Base-by-base conservation (phyloP, 2,888 invertebrate species). In the Deilephila porcellus region DNA sequence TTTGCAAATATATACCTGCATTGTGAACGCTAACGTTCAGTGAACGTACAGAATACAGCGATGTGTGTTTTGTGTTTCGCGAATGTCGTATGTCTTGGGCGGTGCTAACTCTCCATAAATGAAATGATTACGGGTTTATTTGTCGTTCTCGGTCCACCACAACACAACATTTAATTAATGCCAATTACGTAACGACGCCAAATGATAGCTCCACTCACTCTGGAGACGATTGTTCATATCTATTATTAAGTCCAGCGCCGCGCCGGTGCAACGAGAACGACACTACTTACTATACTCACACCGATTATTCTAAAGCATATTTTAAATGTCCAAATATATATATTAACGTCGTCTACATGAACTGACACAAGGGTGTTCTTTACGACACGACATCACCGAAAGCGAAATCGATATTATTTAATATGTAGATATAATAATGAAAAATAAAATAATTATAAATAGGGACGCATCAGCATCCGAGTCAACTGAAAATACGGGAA, bases 401-500 rank as follows among this genome's bases (percentile, higher is more conserved):
- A 87, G 82, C 83, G 71, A 80, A 85, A 75, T 78, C 71, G 70
- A 78, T 80, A 80, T 79, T 73, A 78, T 79, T 80, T 80, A 77
- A 74, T 77, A 82, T 77, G 74, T 73, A 76, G 79, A 81, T 80
- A 79, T 74, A 80, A 76, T 75, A 79, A 82, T 78, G 77, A 78
- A 82, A 83, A 78, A 73, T 76, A 80, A 83, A 85, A 85, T 80
- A 79, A 79, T 79, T 81, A 80, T 80, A 80, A 75, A 77, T 77
- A 81, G 79, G 78, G 86, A 85, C 88, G 87, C 83, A 75, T 77
- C 45, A 75, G 80, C 86, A 85, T 83, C 83, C 78, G 76, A 79
- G 76, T 80, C 79, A 87, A 91, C 85, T 83, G 86, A 90, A 88
- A 87, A 81, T 88, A 91, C 86, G 90, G 93, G 92, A 92, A 92